Evolutionary conservation across 1,140 invertebrate species (phyloP).

Genomic region (Mactra quadrangularis): DNA sequence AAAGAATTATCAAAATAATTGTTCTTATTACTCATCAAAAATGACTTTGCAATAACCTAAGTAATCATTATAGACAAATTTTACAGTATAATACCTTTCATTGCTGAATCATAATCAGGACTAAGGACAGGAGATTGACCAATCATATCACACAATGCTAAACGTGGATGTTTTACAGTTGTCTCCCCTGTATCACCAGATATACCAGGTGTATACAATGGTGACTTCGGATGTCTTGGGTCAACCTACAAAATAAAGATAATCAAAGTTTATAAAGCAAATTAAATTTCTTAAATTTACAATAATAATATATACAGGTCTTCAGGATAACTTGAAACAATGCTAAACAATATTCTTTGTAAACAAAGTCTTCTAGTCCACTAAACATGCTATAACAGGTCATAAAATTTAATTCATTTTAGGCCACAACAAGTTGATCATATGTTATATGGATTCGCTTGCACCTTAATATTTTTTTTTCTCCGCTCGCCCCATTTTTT

Average conservation of each 20-base stretch:
- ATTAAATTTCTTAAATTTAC: not conserved
- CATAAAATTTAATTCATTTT: too few relatives aligned
- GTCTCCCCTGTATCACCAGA: conserved; percentile 42
- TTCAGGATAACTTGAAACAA: too few relatives aligned
- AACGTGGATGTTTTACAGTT: conserved; percentile 68
- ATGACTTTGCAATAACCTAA: too few relatives aligned
- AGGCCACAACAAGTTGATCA: too few relatives aligned
- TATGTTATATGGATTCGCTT: too few relatives aligned
- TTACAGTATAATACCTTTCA: conserved; percentile 48
- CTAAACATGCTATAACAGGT: too few relatives aligned
- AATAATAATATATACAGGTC: not conserved
- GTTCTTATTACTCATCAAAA: too few relatives aligned
- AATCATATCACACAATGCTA: conserved; percentile 76
- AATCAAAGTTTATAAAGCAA: not conserved
- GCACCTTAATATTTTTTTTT: too few relatives aligned
- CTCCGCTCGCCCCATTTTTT: too few relatives aligned
- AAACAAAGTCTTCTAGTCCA: too few relatives aligned
- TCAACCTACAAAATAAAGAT: not conserved
- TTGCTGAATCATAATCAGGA: conserved; percentile 55
- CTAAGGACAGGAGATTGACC: conserved; percentile 70
- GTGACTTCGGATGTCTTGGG: conserved; percentile 62
- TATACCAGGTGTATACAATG: conserved; percentile 75
- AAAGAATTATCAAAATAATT: too few relatives aligned
- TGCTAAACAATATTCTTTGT: not conserved
- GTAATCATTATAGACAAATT: too few relatives aligned